These are phyloP conservation scores for Drosophila kanekoi DNA, from an alignment of 2,888 invertebrate genomes.

Conservation along the genomic window DNA sequence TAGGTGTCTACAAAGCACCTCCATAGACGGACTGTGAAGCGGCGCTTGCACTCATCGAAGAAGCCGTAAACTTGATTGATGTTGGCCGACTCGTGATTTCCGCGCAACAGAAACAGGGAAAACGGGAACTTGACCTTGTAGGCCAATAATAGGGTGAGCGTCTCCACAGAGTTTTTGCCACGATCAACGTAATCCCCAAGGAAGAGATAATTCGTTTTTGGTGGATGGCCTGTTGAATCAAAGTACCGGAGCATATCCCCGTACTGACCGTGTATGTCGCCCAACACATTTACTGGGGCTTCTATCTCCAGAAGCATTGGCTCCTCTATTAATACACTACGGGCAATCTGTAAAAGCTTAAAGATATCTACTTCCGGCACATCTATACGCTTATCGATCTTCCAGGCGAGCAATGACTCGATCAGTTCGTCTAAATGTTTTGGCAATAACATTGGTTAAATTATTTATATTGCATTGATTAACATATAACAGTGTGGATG, in stretches of 20 bases:
- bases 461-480: not conserved
- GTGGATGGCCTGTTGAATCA: slow-evolving; percentile 35
- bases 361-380: slow-evolving; percentile 88
- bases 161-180: slow-evolving; percentile 49
- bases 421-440: slow-evolving; percentile 40
- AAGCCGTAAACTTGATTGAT: slow-evolving; percentile 99
- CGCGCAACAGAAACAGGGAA: slow-evolving; percentile 36
- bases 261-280: slow-evolving; percentile 82
- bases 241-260: slow-evolving; percentile 49
- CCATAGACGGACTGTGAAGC: slow-evolving; percentile 99
- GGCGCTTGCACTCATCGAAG: slow-evolving; percentile 97
- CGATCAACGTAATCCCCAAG: slow-evolving; percentile 58
- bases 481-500: not conserved
- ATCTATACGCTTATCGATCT: slow-evolving; percentile 8
- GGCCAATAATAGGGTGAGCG: slow-evolving; percentile 42
- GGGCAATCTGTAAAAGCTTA: slow-evolving; percentile 97
- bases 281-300: slow-evolving; percentile 99
- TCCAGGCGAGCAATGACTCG: slow-evolving; percentile 20
- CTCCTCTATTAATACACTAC: slow-evolving; percentile 98
- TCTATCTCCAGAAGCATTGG: slow-evolving; percentile 98
- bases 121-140: slow-evolving; percentile 48
- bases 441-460: slow-evolving; percentile 21
- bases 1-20: slow-evolving; percentile 99
- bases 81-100: slow-evolving; percentile 92
- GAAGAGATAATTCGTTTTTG: slow-evolving; percentile 32